Percentiles rank a stretch among this genome's conserved stretches.
Conservation (phyloP, 1,140 invertebrate species). For the Drosophila bifasciata region DNA sequence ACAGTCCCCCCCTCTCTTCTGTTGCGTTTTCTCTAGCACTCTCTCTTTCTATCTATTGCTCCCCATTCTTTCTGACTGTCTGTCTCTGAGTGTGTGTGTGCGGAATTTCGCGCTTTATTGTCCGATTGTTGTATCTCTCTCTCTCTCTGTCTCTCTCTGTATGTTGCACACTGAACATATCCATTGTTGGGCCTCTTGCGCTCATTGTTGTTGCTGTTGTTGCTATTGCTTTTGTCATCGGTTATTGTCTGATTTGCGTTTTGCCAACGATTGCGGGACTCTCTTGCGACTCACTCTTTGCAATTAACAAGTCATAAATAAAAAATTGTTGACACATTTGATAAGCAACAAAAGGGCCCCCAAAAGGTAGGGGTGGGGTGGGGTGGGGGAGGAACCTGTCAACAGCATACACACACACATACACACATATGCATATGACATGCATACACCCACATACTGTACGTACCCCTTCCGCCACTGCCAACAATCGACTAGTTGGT, state of each 20-base stretch:
- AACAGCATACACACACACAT: conserved; percentile 20
- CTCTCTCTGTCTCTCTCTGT: conserved; percentile 7
- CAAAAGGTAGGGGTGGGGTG: conserved; percentile 4
- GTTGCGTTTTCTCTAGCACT: conserved; percentile 3
- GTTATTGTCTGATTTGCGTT: conserved; percentile 65
- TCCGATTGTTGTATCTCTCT: conserved; percentile 48
- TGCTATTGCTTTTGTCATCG: conserved; percentile 18
- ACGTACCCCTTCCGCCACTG: neutral
- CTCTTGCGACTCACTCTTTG: conserved; percentile 72
- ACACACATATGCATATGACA: neutral
- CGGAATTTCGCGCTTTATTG: conserved; percentile 76
- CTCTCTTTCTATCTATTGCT: neutral
- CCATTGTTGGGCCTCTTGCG: conserved; percentile 30
- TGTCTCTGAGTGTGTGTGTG: conserved; percentile 19
- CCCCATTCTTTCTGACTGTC: conserved; percentile 6
- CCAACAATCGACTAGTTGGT: neutral
- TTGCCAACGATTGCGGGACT: conserved; percentile 36
- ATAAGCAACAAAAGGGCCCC: conserved; percentile 56
- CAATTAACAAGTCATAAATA: conserved; percentile 75
- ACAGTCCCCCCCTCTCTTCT: conserved; percentile 14
- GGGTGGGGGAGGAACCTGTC: conserved; percentile 19
- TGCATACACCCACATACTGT: no score
- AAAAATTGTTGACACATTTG: conserved; percentile 75
- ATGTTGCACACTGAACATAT: conserved; percentile 17
- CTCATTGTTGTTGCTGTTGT: conserved; percentile 38